Evolutionary conservation across 2,888 invertebrate species (phyloP).

Genomic region (Eupithecia pulchellata): DNA sequence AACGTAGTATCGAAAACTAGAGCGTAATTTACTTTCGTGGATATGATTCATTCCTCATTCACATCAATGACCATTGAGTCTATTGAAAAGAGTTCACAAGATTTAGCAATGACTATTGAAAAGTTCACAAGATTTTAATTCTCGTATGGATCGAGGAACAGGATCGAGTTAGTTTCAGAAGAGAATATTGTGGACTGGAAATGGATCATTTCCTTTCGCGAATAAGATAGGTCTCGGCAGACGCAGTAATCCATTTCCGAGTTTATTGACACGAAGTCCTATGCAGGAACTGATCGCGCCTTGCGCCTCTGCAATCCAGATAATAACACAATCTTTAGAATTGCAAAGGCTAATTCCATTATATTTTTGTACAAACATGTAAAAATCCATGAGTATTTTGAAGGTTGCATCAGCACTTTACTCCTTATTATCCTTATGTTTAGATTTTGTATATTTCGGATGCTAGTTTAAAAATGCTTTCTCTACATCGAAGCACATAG

Average conservation of each 20-base stretch:
- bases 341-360: not conserved
- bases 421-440: too few relatives aligned
- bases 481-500: not conserved
- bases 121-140: not conserved
- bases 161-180: not conserved
- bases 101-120: not conserved
- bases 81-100: not conserved
- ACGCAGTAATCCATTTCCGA: conserved; percentile 17
- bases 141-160: not conserved
- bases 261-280: conserved; percentile 17
- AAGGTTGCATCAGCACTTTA: not conserved
- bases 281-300: not conserved
- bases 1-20: not conserved
- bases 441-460: too few relatives aligned
- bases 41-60: not conserved
- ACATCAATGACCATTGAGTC: not conserved
- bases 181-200: not conserved
- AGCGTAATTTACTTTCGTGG: not conserved
- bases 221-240: conserved; percentile 5
- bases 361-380: not conserved
- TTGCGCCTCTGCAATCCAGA: not conserved
- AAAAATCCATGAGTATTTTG: not conserved
- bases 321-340: not conserved
- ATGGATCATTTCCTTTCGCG: not conserved
- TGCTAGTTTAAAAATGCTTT: too few relatives aligned